Percentiles rank a stretch among this genome's conserved stretches.
Conservation (phyloP, 2,797 vertebrate species). For the Salmo trutta region DNA sequence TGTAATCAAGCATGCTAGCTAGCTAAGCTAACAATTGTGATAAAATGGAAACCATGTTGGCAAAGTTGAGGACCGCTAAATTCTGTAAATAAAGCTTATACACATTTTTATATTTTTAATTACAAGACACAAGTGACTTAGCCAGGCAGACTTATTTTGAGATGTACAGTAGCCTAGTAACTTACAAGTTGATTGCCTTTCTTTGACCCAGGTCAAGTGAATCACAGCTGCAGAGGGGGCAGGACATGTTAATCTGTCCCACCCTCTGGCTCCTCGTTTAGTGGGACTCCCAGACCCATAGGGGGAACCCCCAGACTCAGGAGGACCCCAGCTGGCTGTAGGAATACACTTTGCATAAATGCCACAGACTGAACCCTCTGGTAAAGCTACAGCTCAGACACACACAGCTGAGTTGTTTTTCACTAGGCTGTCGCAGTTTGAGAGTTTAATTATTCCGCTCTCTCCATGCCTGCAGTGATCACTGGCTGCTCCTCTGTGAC, state of each 20-base stretch:
- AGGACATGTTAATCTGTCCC: conserved; percentile 61
- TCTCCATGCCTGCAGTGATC: conserved; percentile 69
- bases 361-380: conserved; percentile 73
- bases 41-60: too few relatives aligned
- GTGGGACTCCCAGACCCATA: conserved; percentile 26
- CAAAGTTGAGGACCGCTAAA: conserved; percentile 44
- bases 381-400: not conserved
- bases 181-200: not conserved
- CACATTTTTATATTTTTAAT: too few relatives aligned
- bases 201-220: conserved; percentile 72
- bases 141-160: not conserved
- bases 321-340: conserved; percentile 65
- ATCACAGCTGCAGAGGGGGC: conserved; percentile 68
- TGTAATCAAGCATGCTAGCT: too few relatives aligned
- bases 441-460: not conserved
- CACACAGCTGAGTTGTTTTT: not conserved
- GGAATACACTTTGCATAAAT: conserved; percentile 64
- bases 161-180: not conserved
- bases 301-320: conserved; percentile 60
- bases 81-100: too few relatives aligned
- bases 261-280: conserved; percentile 66
- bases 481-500: conserved; percentile 81
- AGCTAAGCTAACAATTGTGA: too few relatives aligned
- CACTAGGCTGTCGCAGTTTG: not conserved
- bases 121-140: too few relatives aligned